These are phyloP conservation scores for Hippasteria phrygiana DNA, from an alignment of 53 echinoderm and acorn worm genomes.

Conservation along the genomic window DNA sequence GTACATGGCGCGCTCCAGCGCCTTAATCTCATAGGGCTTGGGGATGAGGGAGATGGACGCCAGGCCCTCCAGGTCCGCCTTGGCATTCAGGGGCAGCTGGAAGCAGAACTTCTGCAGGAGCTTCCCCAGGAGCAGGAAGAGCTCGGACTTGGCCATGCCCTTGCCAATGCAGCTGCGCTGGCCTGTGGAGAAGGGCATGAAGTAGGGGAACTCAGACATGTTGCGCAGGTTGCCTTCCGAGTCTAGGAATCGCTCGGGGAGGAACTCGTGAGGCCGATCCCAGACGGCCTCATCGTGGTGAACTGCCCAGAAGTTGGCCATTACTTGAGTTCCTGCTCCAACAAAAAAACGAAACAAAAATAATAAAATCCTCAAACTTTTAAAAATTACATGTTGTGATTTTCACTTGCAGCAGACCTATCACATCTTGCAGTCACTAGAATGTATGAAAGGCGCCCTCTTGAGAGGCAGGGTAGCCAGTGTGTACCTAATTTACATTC, in stretches of 20 bases:
- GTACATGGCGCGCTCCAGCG: conserved; percentile 75
- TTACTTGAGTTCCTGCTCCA: conserved; percentile 87
- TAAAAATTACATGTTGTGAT: not conserved
- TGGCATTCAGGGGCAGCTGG: conserved; percentile 86
- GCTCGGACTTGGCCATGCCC: conserved; percentile 88
- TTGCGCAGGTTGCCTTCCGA: conserved; percentile 82
- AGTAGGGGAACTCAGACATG: conserved; percentile 86
- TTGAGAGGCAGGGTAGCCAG: not conserved
- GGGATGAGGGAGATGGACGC: conserved; percentile 94
- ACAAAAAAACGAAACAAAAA: not conserved
- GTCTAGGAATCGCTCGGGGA: conserved; percentile 93
- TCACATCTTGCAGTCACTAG: not conserved
- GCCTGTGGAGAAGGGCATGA: conserved; percentile 99
- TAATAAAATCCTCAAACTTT: not conserved
- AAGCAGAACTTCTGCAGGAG: conserved; percentile 90
- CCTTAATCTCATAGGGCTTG: conserved; percentile 90
- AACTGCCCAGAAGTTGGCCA: conserved; percentile 99
- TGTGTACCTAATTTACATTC: conserved; percentile 43
- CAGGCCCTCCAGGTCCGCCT: conserved; percentile 94
- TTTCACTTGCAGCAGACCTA: too few species aligned
- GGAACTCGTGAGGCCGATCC: conserved; percentile 93
- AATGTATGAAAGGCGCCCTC: conserved; percentile 42
- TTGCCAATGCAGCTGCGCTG: conserved; percentile 83
- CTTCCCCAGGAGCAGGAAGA: conserved; percentile 88
- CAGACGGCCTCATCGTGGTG: conserved; percentile 90